Conservation (phyloP, 2,888 invertebrate species). For the Conus canariensis region DNA sequence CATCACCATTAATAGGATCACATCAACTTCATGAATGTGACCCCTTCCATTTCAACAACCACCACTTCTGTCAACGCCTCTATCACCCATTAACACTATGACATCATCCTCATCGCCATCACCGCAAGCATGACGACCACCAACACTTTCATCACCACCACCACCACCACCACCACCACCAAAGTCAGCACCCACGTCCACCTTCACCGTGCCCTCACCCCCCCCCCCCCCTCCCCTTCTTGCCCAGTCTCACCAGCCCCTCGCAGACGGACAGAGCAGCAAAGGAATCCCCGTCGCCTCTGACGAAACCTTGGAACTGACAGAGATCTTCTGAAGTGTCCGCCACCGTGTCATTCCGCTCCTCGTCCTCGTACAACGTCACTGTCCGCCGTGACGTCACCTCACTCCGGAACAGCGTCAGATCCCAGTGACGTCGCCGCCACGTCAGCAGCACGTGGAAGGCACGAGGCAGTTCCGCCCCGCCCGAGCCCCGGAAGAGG, state of each 20-base stretch:
- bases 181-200: neutral
- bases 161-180: neutral
- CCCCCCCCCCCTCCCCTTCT: neutral
- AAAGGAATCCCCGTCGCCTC: conserved; percentile 55
- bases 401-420: conserved; percentile 48
- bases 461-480: conserved; percentile 19
- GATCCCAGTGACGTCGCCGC: conserved; percentile 42
- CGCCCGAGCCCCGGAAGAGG: neutral
- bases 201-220: neutral
- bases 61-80: neutral
- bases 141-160: neutral
- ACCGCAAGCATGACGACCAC: neutral
- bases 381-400: conserved; percentile 42
- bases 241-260: conserved; percentile 53
- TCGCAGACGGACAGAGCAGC: conserved; percentile 56
- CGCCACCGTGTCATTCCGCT: conserved; percentile 51
- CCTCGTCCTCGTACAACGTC: conserved; percentile 35
- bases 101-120: neutral
- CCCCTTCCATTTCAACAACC: neutral
- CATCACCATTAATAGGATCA: neutral
- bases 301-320: conserved; percentile 81
- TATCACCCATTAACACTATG: neutral
- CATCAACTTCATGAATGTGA: neutral
- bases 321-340: conserved; percentile 72
- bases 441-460: conserved; percentile 48